A percentile compares a stretch with the other conserved stretches of the same genome.
Conservation (phyloP, 2,113 vertebrate species). For the Chitala chitala region DNA sequence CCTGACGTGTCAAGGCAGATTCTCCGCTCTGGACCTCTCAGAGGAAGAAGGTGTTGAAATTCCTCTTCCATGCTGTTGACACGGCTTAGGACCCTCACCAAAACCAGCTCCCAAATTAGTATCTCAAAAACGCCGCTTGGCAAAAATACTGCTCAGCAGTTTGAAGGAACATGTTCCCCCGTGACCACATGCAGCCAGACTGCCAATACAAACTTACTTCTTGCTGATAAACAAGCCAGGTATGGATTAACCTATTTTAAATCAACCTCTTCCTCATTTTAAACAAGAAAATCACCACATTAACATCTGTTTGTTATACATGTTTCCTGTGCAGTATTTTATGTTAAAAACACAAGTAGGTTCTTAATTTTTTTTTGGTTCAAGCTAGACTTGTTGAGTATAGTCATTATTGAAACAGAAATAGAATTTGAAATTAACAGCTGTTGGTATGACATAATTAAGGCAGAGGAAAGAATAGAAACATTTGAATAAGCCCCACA, state of each 20-base stretch:
- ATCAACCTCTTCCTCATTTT: not conserved
- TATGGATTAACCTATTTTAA: not conserved
- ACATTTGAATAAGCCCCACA: no score
- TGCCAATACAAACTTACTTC: not conserved
- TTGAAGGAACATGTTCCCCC: not conserved
- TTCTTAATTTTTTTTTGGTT: not conserved
- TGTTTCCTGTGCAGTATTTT: not conserved
- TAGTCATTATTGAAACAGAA: no score
- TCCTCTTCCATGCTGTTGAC: slow-evolving; percentile 19
- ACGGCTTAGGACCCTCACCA: not conserved
- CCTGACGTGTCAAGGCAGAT: slow-evolving; percentile 51
- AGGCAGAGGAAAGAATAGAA: no score
- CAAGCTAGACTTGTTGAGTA: no score
- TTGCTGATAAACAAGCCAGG: not conserved
- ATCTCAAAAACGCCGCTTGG: not conserved
- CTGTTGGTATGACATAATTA: no score
- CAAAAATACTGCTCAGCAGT: not conserved
- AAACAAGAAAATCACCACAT: slow-evolving; percentile 3
- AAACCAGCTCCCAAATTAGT: slow-evolving; percentile 18
- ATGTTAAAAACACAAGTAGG: not conserved
- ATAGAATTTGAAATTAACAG: no score
- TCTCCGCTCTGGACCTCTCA: slow-evolving; percentile 34
- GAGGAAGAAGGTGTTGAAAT: slow-evolving; percentile 44
- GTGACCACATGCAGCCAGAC: not conserved
- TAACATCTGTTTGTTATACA: not conserved